Percentiles rank a stretch among this genome's conserved stretches.
Evolutionary conservation across 2,113 vertebrate genomes (phyloP).

Genomic region (Megaptera novaeangliae): DNA sequence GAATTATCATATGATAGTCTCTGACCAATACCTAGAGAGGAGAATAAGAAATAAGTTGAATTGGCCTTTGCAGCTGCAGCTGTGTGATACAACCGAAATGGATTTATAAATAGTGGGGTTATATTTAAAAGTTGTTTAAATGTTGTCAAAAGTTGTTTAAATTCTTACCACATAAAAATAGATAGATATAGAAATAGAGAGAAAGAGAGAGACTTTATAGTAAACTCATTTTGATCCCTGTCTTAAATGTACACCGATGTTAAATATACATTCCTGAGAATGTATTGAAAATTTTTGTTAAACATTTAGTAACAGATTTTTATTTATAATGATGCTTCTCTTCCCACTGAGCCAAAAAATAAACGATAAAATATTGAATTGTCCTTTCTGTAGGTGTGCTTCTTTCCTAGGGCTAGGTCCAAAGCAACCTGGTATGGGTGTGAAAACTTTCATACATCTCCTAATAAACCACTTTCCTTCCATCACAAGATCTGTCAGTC

Average conservation of each 20-base stretch:
- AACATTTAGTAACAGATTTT: background rate
- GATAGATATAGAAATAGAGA: background rate
- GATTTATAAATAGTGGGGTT: background rate
- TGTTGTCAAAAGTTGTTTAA: background rate
- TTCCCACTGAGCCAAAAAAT: background rate
- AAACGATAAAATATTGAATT: background rate
- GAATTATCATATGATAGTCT: background rate
- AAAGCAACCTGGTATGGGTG: background rate
- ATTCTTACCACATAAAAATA: background rate
- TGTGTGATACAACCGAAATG: background rate
- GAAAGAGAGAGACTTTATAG: background rate
- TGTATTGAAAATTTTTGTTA: background rate
- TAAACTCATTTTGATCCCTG: background rate
- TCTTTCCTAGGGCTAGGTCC: background rate
- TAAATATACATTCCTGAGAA: background rate
- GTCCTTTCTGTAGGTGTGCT: background rate
- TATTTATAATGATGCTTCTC: background rate
- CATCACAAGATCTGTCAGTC: background rate
- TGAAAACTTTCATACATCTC: background rate
- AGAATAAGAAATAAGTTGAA: background rate
- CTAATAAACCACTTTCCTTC: background rate
- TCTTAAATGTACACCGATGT: background rate
- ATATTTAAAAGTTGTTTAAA: background rate
- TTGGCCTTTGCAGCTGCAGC: background rate
- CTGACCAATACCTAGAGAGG: background rate